A percentile compares a stretch with the other conserved stretches of the same genome.
These are phyloP conservation scores for Progne subis DNA, from an alignment of 2,113 vertebrate species.

Conservation along the genomic window DNA sequence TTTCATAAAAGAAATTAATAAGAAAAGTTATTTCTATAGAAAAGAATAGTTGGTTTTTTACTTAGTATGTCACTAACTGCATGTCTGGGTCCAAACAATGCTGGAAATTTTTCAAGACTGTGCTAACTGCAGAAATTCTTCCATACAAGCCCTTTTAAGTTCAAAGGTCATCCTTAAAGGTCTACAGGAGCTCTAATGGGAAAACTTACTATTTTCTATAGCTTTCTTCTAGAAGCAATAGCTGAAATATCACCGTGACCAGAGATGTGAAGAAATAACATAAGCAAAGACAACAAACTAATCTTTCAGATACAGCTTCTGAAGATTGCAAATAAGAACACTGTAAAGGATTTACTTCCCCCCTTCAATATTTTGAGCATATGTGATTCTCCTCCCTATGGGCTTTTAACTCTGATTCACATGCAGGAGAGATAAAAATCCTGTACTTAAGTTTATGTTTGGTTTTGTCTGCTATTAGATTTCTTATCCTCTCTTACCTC, in stretches of 20 bases:
- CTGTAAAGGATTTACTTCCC: neutral
- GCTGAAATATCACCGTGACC: neutral
- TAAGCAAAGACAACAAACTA: neutral
- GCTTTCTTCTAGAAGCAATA: neutral
- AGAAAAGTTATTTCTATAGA: neutral
- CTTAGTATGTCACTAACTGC: neutral
- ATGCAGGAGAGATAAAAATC: neutral
- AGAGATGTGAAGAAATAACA: neutral
- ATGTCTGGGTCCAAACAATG: neutral
- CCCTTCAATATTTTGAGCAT: neutral
- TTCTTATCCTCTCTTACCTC: conserved; percentile 51
- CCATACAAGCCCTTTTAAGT: neutral
- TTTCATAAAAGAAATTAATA: neutral
- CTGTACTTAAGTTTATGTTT: neutral
- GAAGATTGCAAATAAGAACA: neutral
- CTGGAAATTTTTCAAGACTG: neutral
- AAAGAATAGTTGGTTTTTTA: neutral
- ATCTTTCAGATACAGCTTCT: neutral
- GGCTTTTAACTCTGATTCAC: neutral
- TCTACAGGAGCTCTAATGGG: neutral
- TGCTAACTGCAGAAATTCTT: neutral
- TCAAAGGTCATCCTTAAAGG: neutral
- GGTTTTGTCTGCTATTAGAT: conserved; percentile 21
- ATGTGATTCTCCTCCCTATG: neutral
- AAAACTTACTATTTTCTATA: neutral